Evolutionary conservation across 2,888 invertebrate genomes (phyloP).

Genomic region (Galeruca laticollis): DNA sequence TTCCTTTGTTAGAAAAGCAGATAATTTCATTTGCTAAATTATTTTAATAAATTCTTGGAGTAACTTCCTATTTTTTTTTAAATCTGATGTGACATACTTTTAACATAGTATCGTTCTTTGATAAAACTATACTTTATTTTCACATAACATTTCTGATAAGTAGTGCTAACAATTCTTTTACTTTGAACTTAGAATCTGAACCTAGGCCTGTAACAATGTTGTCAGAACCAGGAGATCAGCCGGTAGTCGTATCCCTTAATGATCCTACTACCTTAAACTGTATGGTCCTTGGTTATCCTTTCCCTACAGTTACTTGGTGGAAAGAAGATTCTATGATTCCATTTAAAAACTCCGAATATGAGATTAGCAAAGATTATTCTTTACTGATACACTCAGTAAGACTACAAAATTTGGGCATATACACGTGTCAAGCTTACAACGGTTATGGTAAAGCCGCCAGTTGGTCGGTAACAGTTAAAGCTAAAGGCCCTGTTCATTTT

Average conservation of each 20-base stretch:
- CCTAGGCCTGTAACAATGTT: constrained; percentile 74
- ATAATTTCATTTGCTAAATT: too few relatives aligned
- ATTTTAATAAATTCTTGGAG: too few relatives aligned
- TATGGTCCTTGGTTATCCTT: constrained; percentile 85
- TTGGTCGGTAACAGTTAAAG: constrained; percentile 80
- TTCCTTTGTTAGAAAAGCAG: too few relatives aligned
- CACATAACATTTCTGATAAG: constrained; percentile 10
- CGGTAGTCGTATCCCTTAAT: constrained; percentile 74
- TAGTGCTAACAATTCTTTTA: constrained; percentile 37
- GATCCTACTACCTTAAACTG: constrained; percentile 80
- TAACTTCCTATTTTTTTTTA: too few relatives aligned
- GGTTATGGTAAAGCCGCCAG: constrained; percentile 79
- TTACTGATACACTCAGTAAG: constrained; percentile 80
- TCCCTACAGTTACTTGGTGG: constrained; percentile 88
- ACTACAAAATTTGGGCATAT: constrained; percentile 82
- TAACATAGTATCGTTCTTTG: neutral
- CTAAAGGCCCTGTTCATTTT: constrained; percentile 77
- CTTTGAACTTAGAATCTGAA: constrained; percentile 48
- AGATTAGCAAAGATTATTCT: constrained; percentile 80
- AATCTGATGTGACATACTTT: neutral
- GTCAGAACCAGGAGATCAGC: constrained; percentile 74
- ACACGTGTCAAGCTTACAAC: constrained; percentile 92
- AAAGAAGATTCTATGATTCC: constrained; percentile 82
- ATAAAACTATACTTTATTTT: neutral
- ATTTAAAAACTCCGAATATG: constrained; percentile 75